Conservation (phyloP, 2,888 invertebrate species). For the Aphrophora alni region DNA sequence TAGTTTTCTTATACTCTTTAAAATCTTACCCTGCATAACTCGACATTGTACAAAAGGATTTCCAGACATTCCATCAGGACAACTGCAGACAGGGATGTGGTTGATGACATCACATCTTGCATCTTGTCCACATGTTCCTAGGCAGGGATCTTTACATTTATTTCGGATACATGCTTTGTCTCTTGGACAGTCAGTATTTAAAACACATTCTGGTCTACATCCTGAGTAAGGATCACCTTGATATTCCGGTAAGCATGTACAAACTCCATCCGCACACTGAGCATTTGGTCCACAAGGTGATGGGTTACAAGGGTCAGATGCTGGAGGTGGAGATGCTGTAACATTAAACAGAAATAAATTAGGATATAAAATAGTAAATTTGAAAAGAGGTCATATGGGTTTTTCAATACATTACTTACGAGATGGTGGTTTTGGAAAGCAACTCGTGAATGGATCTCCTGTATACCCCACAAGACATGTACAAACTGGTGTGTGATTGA, state of each 20-base stretch:
- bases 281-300: conserved; percentile 77
- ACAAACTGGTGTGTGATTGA: too few relatives aligned
- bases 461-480: conserved; percentile 62
- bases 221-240: conserved; percentile 58
- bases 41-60: conserved; percentile 74
- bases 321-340: conserved; percentile 53
- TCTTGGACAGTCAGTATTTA: conserved; percentile 74
- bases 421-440: conserved; percentile 60
- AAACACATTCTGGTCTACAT: conserved; percentile 82
- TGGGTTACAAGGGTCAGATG: conserved; percentile 65
- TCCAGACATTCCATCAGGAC: conserved; percentile 72
- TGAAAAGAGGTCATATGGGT: background rate
- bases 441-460: conserved; percentile 60
- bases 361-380: background rate
- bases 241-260: conserved; percentile 47
- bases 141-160: conserved; percentile 81
- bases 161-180: conserved; percentile 73
- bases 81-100: conserved; percentile 69
- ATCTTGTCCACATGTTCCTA: conserved; percentile 77
- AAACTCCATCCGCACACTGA: conserved; percentile 59
- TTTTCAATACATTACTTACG: background rate
- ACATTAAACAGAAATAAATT: conserved; percentile 6
- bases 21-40: conserved; percentile 61
- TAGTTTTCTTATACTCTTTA: too few relatives aligned
- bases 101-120: conserved; percentile 78